Evolutionary conservation across 2,797 vertebrate genomes (phyloP), one percentile per base, ranked within the genome.

Genomic region (Sebastes umbrosus): DNA sequence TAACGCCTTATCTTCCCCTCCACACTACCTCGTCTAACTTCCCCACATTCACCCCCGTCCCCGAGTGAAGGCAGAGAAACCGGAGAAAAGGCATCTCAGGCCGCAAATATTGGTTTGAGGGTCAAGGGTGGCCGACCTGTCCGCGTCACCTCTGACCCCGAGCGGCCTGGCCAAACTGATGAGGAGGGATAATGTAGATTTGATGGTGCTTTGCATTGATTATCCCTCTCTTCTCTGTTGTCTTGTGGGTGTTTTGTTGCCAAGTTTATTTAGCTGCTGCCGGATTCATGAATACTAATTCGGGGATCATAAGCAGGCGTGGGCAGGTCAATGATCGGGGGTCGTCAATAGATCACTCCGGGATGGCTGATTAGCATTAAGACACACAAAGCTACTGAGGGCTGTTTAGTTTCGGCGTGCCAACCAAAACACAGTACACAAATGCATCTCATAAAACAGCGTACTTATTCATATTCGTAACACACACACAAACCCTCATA

Each of bases 261-360:
- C 96, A 97, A 97, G 97, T 97, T 97, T 99, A 97, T 98, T 97
- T 98, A 97, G 97, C 96, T 96, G 95, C 97, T 96, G 94, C 96
- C 95, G 92, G 94, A 97, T 97, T 97, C 97, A 98, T 98, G 98
- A 99, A 99, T 99, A 98, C 96, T 98, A 98, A 99, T 98, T 97
- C 96, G 94, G 96, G 95, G 96, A 98, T 99, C 97, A 97, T 98
- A 97, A 92, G 91, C 89, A 83, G 92, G 85, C 82, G 92, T 91
- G 85, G 90, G 91, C 73, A 52, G 93, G 92, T 93, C 94, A 87
- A 93, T 95, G 95, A 96, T 97, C 88, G 91, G 90, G 93, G 94
- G 93, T 96, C n/a, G 96, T 98, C 97, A 84, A 97, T 97, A 82
- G 69, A 86, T 93, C 91, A 92, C 88, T 84, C 60, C 69, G 9